phyloP scores from a whole-genome alignment of 2,113 vertebrate species.

The Oxyura jamaicensis region DNA sequence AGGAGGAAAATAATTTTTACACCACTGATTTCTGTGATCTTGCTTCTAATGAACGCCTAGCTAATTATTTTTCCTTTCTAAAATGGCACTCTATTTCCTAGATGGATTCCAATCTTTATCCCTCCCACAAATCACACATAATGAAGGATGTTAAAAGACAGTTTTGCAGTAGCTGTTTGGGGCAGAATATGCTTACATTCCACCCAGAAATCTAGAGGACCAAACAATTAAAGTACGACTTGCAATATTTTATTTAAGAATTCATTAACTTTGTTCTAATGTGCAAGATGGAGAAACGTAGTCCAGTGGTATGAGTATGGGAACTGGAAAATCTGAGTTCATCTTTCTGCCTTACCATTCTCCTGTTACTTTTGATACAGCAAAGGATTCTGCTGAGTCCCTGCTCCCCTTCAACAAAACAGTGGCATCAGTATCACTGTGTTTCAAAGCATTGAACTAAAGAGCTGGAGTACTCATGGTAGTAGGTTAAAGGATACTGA shows the following conservation, averaged over 20 bases:
- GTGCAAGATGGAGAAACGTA: neutral
- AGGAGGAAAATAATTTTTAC: neutral
- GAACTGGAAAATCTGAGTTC: neutral
- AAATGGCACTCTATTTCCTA: neutral
- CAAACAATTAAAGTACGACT: neutral
- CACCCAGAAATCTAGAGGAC: neutral
- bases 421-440: rapidly evolving
- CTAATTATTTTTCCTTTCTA: neutral
- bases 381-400: neutral
- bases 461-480: neutral
- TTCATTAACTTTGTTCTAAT: neutral
- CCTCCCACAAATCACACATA: neutral
- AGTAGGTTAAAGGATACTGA: neutral
- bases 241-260: neutral
- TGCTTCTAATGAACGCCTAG: neutral
- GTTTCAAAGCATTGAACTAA: neutral
- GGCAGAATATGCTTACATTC: neutral
- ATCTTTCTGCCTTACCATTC: neutral
- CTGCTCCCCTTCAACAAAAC: neutral
- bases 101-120: neutral
- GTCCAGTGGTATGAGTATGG: neutral
- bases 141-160: neutral
- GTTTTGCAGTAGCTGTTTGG: neutral
- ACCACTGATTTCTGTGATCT: neutral
- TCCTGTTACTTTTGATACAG: neutral